A percentile compares a stretch with the other conserved stretches of the same genome.
These are phyloP conservation scores for Hermetia illucens DNA, from an alignment of 1,140 invertebrate species.

Conservation along the genomic window DNA sequence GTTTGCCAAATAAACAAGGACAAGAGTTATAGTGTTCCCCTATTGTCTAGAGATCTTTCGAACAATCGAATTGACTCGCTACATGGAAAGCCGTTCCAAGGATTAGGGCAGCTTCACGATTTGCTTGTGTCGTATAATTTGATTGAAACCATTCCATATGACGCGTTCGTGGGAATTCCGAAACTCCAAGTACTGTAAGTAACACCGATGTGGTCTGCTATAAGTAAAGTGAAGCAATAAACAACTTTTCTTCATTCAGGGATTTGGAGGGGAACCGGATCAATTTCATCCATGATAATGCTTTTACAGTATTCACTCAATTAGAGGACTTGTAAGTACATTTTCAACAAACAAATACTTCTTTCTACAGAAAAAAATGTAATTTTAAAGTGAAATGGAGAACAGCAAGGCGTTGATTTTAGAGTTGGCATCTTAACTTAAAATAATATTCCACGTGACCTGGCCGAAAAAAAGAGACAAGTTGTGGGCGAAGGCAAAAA, in stretches of 20 bases:
- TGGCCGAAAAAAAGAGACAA: too few species aligned
- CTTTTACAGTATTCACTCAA: constrained; percentile 61
- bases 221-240: constrained; percentile 1
- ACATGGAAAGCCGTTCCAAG: constrained; percentile 51
- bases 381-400: not conserved
- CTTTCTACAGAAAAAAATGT: too few species aligned
- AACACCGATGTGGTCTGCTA: constrained; percentile 5
- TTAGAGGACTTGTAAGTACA: constrained; percentile 80
- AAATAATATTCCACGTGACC: too few species aligned
- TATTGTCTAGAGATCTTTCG: constrained; percentile 63
- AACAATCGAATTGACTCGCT: constrained; percentile 65
- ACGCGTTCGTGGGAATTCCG: constrained; percentile 65
- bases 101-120: constrained; percentile 63
- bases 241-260: constrained; percentile 40
- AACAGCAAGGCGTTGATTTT: too few species aligned
- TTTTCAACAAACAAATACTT: too few species aligned
- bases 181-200: constrained; percentile 80
- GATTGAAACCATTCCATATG: constrained; percentile 54
- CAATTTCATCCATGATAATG: constrained; percentile 65
- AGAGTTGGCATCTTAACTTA: too few species aligned
- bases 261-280: constrained; percentile 81
- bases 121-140: constrained; percentile 72
- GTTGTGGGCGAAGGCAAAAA: too few species aligned
- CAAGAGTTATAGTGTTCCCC: constrained; percentile 7
- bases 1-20: too few species aligned